phyloP scores from a whole-genome alignment of 2,888 invertebrate genomes.

The Caenorhabditis imperialis region DNA sequence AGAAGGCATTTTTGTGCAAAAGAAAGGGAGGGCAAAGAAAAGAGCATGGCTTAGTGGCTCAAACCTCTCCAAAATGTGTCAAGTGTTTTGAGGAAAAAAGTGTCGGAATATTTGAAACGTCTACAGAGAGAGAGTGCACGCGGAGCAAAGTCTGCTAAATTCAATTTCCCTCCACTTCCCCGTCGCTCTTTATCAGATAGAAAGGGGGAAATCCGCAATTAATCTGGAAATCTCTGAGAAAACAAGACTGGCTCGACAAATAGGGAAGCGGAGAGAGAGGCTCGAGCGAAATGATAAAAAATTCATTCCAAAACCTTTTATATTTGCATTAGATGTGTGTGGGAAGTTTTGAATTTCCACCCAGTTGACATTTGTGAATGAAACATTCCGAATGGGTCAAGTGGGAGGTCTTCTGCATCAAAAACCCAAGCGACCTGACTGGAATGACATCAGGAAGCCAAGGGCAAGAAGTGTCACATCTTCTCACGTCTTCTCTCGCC shows the following conservation, averaged over 20 bases:
- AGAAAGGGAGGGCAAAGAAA: not conserved
- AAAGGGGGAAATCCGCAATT: conserved; percentile 9
- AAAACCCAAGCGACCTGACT: not conserved
- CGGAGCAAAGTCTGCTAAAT: too few relatives aligned
- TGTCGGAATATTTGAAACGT: conserved; percentile 45
- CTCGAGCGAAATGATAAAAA: not conserved
- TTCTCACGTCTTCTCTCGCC: conserved; percentile 22
- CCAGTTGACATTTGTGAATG: conserved; percentile 6
- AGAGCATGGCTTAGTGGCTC: conserved; percentile 11
- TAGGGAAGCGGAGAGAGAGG: not conserved
- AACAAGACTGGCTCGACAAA: too few relatives aligned
- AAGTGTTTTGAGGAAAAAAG: conserved; percentile 31
- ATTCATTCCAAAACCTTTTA: not conserved
- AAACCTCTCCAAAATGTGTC: conserved; percentile 40
- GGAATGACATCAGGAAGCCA: conserved; percentile 7
- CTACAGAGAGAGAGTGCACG: conserved; percentile 9
- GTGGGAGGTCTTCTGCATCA: not conserved
- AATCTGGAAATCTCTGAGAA: too few relatives aligned
- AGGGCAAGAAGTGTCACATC: not conserved
- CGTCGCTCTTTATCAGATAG: not conserved
- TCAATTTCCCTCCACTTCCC: not conserved
- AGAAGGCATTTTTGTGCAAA: not conserved
- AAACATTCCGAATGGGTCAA: conserved; percentile 1
- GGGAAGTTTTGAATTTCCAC: conserved; percentile 35
- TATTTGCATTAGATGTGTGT: conserved; percentile 10